Evolutionary conservation across 1,140 invertebrate genomes (phyloP).

Genomic region (Neodiprion lecontei): DNA sequence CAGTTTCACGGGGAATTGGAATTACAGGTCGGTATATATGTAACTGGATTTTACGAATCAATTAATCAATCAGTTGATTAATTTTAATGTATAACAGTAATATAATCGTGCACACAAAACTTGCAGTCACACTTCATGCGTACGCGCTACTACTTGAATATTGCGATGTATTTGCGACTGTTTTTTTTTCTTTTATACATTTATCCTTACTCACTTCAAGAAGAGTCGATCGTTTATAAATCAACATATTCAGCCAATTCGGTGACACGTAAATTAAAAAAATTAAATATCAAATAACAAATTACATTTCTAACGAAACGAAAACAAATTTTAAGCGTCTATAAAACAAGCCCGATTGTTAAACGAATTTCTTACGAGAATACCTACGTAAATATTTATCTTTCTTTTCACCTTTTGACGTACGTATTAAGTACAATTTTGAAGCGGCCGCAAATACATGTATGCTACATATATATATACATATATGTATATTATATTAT

Average conservation of each 20-base stretch:
- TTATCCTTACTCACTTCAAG: not conserved
- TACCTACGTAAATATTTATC: not conserved
- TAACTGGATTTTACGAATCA: not conserved
- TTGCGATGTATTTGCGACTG: constrained; percentile 1
- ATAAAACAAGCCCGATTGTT: no score
- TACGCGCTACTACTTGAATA: not conserved
- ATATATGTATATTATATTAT: no score
- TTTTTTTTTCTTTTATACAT: not conserved
- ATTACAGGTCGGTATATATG: no score
- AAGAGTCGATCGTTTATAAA: no score
- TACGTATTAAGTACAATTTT: not conserved
- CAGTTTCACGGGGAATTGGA: no score
- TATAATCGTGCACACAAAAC: not conserved
- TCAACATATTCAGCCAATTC: no score
- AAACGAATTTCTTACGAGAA: no score
- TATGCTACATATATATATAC: not conserved
- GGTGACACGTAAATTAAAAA: no score
- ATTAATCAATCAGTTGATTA: not conserved
- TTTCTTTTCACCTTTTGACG: not conserved
- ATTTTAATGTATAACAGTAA: not conserved
- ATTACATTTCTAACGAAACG: no score
- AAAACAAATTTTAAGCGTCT: no score
- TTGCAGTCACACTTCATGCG: constrained; percentile 4
- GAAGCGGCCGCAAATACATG: not conserved
- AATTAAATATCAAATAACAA: no score